Evolutionary conservation across 2,797 vertebrate species (phyloP).

Genomic region (Eurystomus glaucurus): DNA sequence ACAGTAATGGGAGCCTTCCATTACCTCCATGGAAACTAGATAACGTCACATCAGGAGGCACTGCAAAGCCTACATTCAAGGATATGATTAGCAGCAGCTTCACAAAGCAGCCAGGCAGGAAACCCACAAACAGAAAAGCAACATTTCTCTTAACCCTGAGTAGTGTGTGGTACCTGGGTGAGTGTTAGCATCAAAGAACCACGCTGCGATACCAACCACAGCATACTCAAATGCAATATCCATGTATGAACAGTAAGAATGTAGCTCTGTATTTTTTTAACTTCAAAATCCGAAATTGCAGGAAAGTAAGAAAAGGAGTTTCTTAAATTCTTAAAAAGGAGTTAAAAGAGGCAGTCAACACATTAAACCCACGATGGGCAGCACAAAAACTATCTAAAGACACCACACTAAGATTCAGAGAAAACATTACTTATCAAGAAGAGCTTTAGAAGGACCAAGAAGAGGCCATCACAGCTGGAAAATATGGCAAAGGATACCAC

Average conservation of each 20-base stretch:
- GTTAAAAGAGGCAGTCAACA: neutral
- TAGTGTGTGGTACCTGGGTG: neutral
- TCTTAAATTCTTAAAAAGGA: neutral
- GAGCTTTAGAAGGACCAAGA: neutral
- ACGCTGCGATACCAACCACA: neutral
- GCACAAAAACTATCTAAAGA: neutral
- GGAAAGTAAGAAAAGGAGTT: neutral
- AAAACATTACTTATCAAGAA: neutral
- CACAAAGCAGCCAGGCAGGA: neutral
- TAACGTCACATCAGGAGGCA: neutral
- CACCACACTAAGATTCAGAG: neutral
- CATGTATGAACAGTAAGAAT: neutral
- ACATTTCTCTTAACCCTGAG: neutral
- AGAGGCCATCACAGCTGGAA: neutral
- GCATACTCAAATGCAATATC: fast-evolving
- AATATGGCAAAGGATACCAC: neutral
- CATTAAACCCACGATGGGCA: neutral
- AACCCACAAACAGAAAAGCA: neutral
- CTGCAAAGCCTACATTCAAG: neutral
- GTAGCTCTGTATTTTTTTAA: neutral
- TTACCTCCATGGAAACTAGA: slow-evolving; percentile 6
- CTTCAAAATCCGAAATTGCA: neutral
- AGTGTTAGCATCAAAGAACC: neutral
- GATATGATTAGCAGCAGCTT: neutral
- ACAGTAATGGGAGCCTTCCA: slow-evolving; percentile 18